These are phyloP conservation scores for Xestia ashworthii DNA, from an alignment of 2,888 invertebrate species.

Conservation along the genomic window DNA sequence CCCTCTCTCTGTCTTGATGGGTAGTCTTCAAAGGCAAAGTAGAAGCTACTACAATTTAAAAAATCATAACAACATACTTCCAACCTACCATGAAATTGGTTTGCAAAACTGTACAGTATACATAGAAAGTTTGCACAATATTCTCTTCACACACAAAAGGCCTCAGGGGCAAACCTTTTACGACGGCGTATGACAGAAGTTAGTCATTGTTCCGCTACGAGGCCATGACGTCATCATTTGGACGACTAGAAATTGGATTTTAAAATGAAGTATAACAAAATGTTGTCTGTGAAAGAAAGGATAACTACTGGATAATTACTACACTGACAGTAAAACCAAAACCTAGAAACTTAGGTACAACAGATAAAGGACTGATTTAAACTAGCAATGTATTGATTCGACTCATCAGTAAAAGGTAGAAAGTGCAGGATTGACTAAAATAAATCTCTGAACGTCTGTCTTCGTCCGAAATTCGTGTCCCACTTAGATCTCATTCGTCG, in stretches of 20 bases:
- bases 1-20: neutral
- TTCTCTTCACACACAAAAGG: slow-evolving; percentile 40
- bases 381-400: neutral
- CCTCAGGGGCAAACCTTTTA: slow-evolving; percentile 54
- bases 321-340: neutral
- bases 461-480: slow-evolving; percentile 19
- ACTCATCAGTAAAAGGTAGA: slow-evolving; percentile 24
- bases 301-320: too few species aligned
- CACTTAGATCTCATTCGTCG: slow-evolving; percentile 21
- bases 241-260: slow-evolving; percentile 42
- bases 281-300: neutral
- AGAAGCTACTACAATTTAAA: neutral
- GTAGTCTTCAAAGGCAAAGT: too few species aligned
- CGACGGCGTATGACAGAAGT: slow-evolving; percentile 40
- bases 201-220: slow-evolving; percentile 46
- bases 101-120: slow-evolving; percentile 31
- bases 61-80: neutral
- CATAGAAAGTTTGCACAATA: slow-evolving; percentile 32
- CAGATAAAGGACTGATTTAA: neutral
- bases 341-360: neutral
- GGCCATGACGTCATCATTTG: slow-evolving; percentile 31
- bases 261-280: slow-evolving; percentile 22
- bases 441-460: slow-evolving; percentile 44
- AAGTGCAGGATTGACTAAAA: slow-evolving; percentile 37
- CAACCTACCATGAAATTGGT: slow-evolving; percentile 38